These are phyloP conservation scores for Agriopis marginaria DNA, from an alignment of 2,888 invertebrate species.

Conservation along the genomic window DNA sequence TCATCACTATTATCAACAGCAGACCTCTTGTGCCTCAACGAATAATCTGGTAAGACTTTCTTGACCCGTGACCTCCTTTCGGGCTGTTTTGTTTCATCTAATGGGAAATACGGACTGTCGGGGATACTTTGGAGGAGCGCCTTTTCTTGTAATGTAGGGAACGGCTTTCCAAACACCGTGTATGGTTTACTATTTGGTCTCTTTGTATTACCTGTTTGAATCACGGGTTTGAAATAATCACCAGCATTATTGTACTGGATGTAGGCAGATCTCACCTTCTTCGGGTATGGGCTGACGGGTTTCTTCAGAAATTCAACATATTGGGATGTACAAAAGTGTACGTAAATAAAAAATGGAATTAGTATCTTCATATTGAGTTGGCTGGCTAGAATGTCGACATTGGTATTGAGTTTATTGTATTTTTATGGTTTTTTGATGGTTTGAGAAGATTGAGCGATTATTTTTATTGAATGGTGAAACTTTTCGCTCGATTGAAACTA, in stretches of 20 bases:
- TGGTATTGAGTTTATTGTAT: conserved; percentile 38
- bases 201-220: conserved; percentile 10
- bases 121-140: conserved; percentile 45
- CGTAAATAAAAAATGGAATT: conserved; percentile 33
- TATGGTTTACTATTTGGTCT: conserved; percentile 45
- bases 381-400: conserved; percentile 29
- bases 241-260: conserved; percentile 59
- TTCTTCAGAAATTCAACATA: conserved; percentile 30
- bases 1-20: not conserved
- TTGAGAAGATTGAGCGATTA: conserved; percentile 47
- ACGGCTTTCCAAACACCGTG: conserved; percentile 62
- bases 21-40: conserved; percentile 51
- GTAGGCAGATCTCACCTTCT: conserved; percentile 53
- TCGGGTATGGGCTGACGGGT: conserved; percentile 49
- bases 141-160: conserved; percentile 41
- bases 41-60: conserved; percentile 58
- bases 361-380: conserved; percentile 38
- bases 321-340: conserved; percentile 35
- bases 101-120: conserved; percentile 61
- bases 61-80: conserved; percentile 58
- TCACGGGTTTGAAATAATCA: conserved; percentile 50
- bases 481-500: conserved; percentile 36
- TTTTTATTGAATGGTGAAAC: conserved; percentile 48
- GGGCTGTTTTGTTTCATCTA: conserved; percentile 44
- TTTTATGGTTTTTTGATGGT: conserved; percentile 50